Base-by-base conservation (phyloP, 2,797 vertebrate species). In the Zenarchopterus dispar region DNA sequence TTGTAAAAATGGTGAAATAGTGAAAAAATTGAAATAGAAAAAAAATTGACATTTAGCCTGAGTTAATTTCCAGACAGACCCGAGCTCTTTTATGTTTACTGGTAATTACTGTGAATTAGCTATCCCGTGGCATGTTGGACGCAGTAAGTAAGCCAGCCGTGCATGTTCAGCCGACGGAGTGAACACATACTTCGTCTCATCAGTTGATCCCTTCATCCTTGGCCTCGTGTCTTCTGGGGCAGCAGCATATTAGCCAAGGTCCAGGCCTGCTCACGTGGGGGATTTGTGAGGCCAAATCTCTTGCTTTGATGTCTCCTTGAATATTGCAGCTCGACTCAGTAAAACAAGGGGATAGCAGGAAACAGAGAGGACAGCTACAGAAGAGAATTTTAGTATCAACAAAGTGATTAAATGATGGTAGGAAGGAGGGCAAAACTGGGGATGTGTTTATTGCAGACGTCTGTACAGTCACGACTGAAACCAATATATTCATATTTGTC, bases 161-260 rank as follows among this genome's bases (percentile, higher is more conserved):
- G 78, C 80, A 84, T 75, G 70, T 77, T 82, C 69, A 76, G 85
- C 85, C 77, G 68, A 82, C 79, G 78, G 71, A 73, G 77, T 70
- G 88, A 89, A 87, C 84, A 87, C 78, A 85, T 56, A 78, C 72
- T 76, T 78, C 61, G 74, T 83, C 80, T 88, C 78, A 83, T 83
- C 87, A 81, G 77, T 86, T 84, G 85, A 62, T 87, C 81, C 82
- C 81, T 87, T 84, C 78, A 88, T 83, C 80, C 82, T 72, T 72
- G 77, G 70, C 78, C 80, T 73, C 70, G 56, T 66, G 88, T 86
- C 80, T 88, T 80, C 33, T 72, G 75, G 81, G 82, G 82, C 33
- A 73, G 75, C 82, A 78, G 72, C 67, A 85, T 89, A 86, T 89
- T 84, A 89, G 76, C 76, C 76, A 57, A 69, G 81, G 62, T 67